Base-by-base conservation (phyloP, 2,113 vertebrate species). In the Rousettus leschenaultii region DNA sequence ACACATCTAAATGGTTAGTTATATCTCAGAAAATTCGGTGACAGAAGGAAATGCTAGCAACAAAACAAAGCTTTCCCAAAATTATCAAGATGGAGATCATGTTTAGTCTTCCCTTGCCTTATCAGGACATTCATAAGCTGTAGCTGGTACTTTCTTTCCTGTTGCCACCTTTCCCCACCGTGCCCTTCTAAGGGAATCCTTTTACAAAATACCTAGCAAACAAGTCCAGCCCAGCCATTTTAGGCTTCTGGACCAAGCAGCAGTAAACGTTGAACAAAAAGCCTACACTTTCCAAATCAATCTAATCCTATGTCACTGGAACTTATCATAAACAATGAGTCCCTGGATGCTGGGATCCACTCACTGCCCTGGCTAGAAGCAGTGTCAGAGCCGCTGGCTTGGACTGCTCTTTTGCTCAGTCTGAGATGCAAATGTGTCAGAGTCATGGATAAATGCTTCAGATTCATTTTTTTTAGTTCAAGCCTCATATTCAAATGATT, bases 81-180 rank as follows among this genome's bases (percentile, higher is more conserved):
- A 38, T n/a, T 48, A 48, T n/a, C 63, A 89, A 78, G 30, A 28
- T 78, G 51, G 16, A 80, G 18, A 30, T 26, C 5, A 61, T 48
- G 38, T 86, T n/a, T 43, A n/a, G 13, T 18, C 30, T 59, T 6
- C 4, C 40, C 57, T 48, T 40, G 33, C 40, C 28, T 74, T 13
- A 18, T 8, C 4, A 13, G 55, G n/a, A 74, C 28, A 33, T 3
- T 82, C 45, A 33, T 0, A 21, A 15, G n/a, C 28, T 12, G 28
- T 14, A 71, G 30, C 19, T 35, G 33, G 2, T 57, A 22, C 1
- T 28, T 35, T 61, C 26, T 92, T 45, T 38, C 7, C 33, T 2
- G 40, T 77, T 18, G 15, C 33, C 38, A n/a, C 22, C 6, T 53
- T 5, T 16, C 2, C 3, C 3, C 0, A 38, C 14, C 40, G 6